Conservation (phyloP, 1,140 invertebrate species). For the Drosophila ananassae region DNA sequence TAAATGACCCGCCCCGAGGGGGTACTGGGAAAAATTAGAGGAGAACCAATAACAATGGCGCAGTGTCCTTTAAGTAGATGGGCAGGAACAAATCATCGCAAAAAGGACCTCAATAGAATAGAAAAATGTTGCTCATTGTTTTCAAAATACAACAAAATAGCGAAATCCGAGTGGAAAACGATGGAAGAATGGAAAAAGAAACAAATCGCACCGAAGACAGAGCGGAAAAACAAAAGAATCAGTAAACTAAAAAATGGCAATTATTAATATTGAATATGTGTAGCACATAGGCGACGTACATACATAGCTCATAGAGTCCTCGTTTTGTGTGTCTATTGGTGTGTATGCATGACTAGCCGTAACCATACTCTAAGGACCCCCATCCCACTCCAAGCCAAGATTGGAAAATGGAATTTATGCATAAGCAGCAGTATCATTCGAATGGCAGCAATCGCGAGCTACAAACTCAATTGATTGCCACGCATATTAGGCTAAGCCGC, state of each 20-base stretch:
- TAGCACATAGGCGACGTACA: conserved; percentile 49
- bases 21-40: conserved; percentile 5
- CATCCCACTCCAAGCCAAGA: conserved; percentile 1
- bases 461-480: conserved; percentile 38
- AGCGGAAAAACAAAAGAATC: neutral
- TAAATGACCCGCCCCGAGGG: neutral
- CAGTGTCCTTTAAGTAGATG: conserved; percentile 14
- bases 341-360: conserved; percentile 25
- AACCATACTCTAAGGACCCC: conserved; percentile 35
- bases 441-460: neutral
- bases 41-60: conserved; percentile 41
- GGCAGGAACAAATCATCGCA: conserved; percentile 17
- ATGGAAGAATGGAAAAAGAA: conserved; percentile 11
- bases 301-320: conserved; percentile 61
- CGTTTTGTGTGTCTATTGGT: conserved; percentile 30
- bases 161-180: conserved; percentile 12
- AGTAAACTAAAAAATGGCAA: conserved; percentile 64
- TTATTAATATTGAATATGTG: conserved; percentile 78
- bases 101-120: conserved; percentile 5
- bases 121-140: conserved; percentile 71
- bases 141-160: conserved; percentile 65
- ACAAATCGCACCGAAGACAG: conserved; percentile 7
- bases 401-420: conserved; percentile 20
- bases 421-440: conserved; percentile 9
- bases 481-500: conserved; percentile 51